phyloP scores from a whole-genome alignment of 2,888 invertebrate species.

The Yponomeuta cagnagella region DNA sequence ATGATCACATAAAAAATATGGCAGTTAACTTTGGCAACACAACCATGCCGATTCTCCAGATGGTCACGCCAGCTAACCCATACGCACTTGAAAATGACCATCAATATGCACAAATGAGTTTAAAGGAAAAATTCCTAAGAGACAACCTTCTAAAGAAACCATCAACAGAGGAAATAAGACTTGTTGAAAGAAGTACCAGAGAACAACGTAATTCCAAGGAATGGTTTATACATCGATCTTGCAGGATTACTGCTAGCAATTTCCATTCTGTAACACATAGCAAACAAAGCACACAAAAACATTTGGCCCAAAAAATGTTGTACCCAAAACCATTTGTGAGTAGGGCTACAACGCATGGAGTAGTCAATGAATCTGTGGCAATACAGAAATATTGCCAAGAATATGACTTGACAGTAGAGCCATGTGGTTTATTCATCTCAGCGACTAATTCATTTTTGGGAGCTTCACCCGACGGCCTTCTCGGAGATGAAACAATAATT shows the following conservation, averaged over 20 bases:
- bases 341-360: not conserved
- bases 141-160: no score
- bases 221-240: not conserved
- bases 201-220: not conserved
- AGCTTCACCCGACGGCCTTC: conserved; percentile 24
- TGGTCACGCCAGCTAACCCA: no score
- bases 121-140: no score
- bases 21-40: no score
- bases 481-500: conserved; percentile 22
- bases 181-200: not conserved
- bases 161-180: not conserved
- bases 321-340: not conserved
- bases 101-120: no score
- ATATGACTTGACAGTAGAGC: no score
- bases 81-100: no score
- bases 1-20: no score
- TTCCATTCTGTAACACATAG: not conserved
- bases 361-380: not conserved
- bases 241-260: not conserved
- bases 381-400: no score
- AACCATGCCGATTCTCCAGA: no score
- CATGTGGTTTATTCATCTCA: conserved; percentile 10
- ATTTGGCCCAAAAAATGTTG: not conserved
- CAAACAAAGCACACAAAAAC: not conserved
- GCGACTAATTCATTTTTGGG: conserved; percentile 19